Evolutionary conservation across 2,113 vertebrate genomes (phyloP), one percentile per base, ranked within the genome.

Genomic region (Amphiprion ocellaris): DNA sequence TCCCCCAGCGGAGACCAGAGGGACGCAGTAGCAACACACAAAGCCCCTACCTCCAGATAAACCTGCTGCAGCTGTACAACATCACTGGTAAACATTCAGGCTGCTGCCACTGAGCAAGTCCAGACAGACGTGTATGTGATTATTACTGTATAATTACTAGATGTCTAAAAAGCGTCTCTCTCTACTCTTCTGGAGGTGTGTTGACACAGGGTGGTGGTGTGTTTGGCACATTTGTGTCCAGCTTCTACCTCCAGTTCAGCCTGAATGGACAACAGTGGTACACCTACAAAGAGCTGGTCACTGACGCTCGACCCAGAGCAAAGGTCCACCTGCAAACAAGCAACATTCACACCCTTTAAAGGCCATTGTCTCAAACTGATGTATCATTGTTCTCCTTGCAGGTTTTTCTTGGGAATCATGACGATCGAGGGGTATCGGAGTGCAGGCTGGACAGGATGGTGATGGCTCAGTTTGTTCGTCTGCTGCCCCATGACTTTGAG

Each of bases 181-280:
- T 82, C 39, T 23, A 4, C 73, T 19, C 0, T 49, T 24, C 66
- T 53, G 3, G 53, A 97, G 97, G 97, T n/a, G 82, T 97, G 58
- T 65, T 96, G 2, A 89, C 93, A 5, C 96, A 96, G 85, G 96
- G 94, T 1, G 90, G 95, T 0, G 94, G 93, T 0, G 82, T 61
- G 15, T 95, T 93, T 0, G 88, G 90, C 1, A 89, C 94, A 1
- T 95, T 90, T 2, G 85, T 95, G 26, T 93, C 94, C 64, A 93
- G 95, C 74, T 97, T 97, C 89, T 94, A 91, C 19, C 93, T 98
- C 9, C 95, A 96, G 92, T 95, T 98, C 85, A 96, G 97, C 68
- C 67, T 3, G 0, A 92, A 97, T 8, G 94, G 94, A 5, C 55
- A 17, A 6, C 93, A 44, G 9, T 98, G 97, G 97, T 85, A 86